phyloP scores from a whole-genome alignment of 2,888 invertebrate species.

The Sinodicranocentrus sp. region DNA sequence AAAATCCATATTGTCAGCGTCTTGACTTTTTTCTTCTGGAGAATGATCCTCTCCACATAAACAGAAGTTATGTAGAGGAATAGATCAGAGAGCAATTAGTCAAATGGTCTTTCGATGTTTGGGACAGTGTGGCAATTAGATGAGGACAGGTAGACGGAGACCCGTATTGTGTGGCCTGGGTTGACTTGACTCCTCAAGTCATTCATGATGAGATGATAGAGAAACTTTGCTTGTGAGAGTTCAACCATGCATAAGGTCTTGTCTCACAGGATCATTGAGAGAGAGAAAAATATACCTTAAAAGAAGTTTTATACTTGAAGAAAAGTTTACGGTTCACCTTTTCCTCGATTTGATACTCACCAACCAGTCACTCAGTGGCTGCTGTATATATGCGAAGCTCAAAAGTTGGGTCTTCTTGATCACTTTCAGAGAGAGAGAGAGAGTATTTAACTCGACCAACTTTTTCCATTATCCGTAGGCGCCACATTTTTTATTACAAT shows the following conservation, averaged over 20 bases:
- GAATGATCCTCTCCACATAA: too few species aligned
- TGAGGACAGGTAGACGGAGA: conserved; percentile 75
- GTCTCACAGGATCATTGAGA: not conserved
- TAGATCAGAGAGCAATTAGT: conserved; percentile 75
- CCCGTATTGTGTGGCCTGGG: conserved; percentile 74
- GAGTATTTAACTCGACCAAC: conserved; percentile 69
- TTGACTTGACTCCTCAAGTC: conserved; percentile 21
- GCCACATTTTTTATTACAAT: conserved; percentile 74
- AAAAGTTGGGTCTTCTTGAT: conserved; percentile 21
- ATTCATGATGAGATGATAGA: conserved; percentile 24
- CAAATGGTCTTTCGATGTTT: conserved; percentile 77
- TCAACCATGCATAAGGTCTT: conserved; percentile 52
- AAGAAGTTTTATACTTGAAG: too few species aligned
- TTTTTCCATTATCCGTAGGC: conserved; percentile 76
- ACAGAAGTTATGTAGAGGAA: conserved; percentile 3
- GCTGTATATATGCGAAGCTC: too few species aligned
- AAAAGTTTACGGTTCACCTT: conserved; percentile 6
- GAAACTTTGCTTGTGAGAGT: conserved; percentile 19
- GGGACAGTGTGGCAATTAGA: conserved; percentile 76
- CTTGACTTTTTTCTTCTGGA: not conserved
- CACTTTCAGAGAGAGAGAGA: not conserved
- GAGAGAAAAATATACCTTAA: not conserved
- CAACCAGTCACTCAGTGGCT: too few species aligned
- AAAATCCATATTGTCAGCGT: conserved; percentile 17
- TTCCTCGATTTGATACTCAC: not conserved